Evolutionary conservation across 2,888 invertebrate species (phyloP), one percentile per base, ranked within the genome.

Genomic region (Nemotelus pantherinus): DNA sequence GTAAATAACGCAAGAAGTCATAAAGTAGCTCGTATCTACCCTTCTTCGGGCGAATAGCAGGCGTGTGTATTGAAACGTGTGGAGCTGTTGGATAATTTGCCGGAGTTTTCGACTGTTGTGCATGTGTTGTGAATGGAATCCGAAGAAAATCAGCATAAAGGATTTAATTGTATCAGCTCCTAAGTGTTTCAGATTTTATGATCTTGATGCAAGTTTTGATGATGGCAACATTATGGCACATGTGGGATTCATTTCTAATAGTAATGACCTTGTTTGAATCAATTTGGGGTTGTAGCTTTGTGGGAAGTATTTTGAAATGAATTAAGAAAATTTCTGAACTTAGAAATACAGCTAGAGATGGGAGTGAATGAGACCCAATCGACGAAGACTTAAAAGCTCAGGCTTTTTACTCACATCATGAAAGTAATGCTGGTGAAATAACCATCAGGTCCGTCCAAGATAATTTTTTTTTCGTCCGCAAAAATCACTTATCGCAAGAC

Each of bases 261-360:
- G 43, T 78, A 78, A 78, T 77, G 50, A 25, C 25, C 58, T 77
- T 77, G 67, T 78, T 72, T 77, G 48, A 78, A 77, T 78, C 78
- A 78, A 78, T 78, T 78, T 77, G 43, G 60, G 25, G 58, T 7
- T 7, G 63, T 25, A 41, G 63, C 9, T 43, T 76, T 76, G 76
- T 68, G 50, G 76, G 55, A 45, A 64, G 39, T 43, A 64, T 43
- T 41, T 64, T 64, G 64, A 41, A 4, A 7, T 64, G 41, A 6
- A 41, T 64, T n/a, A 6, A 41, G 43, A 50, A 50, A 50, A 6
- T 25, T 25, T 25, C 25, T 25, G 50, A 50, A 50, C 50, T 50
- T 50, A 50, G 50, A 7, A 57, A 10, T 57, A 5, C 10, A 57
- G 25, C 25, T 25, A 25, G 25, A 25, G 25, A 25, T 25, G 25